phyloP scores from a whole-genome alignment of 2,797 vertebrate genomes.

The Buceros bicornis region DNA sequence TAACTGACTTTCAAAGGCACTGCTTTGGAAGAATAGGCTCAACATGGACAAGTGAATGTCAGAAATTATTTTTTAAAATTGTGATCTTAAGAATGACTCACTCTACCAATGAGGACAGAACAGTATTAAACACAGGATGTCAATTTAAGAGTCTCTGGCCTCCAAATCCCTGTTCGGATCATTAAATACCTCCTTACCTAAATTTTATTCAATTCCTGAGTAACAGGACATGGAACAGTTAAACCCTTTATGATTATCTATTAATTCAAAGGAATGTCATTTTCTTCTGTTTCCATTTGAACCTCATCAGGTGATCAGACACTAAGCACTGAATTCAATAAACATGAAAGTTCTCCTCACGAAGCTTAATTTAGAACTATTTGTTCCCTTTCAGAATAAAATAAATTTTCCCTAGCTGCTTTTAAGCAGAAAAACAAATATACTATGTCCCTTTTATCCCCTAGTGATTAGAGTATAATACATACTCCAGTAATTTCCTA shows the following conservation, averaged over 20 bases:
- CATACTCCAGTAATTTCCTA: slow-evolving; percentile 23
- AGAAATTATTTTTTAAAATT: slow-evolving; percentile 3
- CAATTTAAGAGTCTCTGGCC: not conserved
- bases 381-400: slow-evolving; percentile 31
- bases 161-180: not conserved
- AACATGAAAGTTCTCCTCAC: slow-evolving; percentile 20
- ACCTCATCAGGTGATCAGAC: slow-evolving; percentile 11
- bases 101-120: not conserved
- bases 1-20: not conserved
- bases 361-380: slow-evolving; percentile 30
- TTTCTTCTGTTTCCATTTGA: slow-evolving; percentile 54
- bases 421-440: slow-evolving; percentile 57
- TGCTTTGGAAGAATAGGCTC: not conserved
- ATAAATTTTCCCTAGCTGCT: slow-evolving; percentile 5
- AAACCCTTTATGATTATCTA: slow-evolving; percentile 50
- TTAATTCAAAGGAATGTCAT: slow-evolving; percentile 42
- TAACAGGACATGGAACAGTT: slow-evolving; percentile 5
- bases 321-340: slow-evolving; percentile 38
- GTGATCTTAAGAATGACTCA: not conserved
- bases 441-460: not conserved
- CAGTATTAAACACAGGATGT: not conserved
- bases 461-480: not conserved
- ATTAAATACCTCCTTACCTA: not conserved
- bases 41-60: not conserved
- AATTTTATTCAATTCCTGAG: not conserved